phyloP scores from a whole-genome alignment of 2,113 vertebrate species.

The Glaucidium brasilianum region DNA sequence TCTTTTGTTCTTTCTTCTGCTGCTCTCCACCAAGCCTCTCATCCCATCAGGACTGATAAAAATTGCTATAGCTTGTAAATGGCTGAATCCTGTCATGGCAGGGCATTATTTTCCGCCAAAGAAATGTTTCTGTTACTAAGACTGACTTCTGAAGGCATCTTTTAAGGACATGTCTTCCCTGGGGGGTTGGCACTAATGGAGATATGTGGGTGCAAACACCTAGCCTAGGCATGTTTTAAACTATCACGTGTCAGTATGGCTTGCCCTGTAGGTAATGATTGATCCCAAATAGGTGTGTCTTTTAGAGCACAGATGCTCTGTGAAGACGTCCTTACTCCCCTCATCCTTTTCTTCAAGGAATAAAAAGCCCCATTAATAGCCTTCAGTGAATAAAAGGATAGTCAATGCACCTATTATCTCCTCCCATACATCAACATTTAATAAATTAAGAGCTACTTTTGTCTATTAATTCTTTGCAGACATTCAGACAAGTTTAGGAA shows the following conservation, averaged over 20 bases:
- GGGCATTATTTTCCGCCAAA: neutral
- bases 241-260: neutral
- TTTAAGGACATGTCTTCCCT: conserved; percentile 17
- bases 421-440: neutral
- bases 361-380: neutral
- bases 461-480: neutral
- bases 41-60: neutral
- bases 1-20: neutral
- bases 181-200: neutral
- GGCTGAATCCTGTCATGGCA: neutral
- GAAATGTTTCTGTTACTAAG: neutral
- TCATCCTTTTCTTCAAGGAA: neutral
- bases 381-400: neutral
- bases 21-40: neutral
- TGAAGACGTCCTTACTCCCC: neutral
- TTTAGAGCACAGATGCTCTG: neutral
- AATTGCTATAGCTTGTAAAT: neutral
- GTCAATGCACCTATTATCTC: neutral
- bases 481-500: neutral
- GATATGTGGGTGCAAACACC: neutral
- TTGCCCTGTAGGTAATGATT: conserved; percentile 22
- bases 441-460: neutral
- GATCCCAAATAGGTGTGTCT: neutral
- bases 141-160: conserved; percentile 1
- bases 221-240: conserved; percentile 8